phyloP scores from a whole-genome alignment of 2,797 vertebrate genomes.

The Todus mexicanus region DNA sequence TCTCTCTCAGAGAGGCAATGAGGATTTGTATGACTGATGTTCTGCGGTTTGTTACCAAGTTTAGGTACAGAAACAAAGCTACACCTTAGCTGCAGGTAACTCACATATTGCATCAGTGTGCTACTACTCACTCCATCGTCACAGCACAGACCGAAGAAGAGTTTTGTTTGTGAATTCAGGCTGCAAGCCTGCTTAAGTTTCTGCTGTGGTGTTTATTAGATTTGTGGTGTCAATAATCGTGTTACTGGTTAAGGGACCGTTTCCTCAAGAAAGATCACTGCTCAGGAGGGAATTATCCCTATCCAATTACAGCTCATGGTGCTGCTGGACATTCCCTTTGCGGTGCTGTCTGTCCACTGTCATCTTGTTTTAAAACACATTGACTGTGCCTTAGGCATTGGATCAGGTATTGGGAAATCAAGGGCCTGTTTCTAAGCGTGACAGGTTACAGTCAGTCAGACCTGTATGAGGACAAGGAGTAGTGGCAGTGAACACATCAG shows the following conservation, averaged over 20 bases:
- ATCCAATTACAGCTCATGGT: constrained; percentile 4
- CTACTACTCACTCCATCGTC: not conserved
- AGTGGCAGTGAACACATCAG: not conserved
- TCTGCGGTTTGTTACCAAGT: not conserved
- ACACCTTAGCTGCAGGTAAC: not conserved
- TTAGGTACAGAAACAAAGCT: not conserved
- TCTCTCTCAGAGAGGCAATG: not conserved
- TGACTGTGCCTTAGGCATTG: not conserved
- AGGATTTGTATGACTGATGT: not conserved
- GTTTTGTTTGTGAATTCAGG: not conserved
- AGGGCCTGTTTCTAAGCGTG: not conserved
- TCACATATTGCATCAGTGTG: not conserved
- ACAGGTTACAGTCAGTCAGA: not conserved
- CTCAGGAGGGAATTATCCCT: not conserved
- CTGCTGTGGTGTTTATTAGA: not conserved
- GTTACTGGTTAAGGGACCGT: constrained; percentile 7
- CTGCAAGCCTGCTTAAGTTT: not conserved
- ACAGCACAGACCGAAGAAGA: not conserved
- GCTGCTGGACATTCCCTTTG: not conserved
- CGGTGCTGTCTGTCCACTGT: not conserved
- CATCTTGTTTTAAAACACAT: not conserved
- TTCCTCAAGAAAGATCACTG: not conserved
- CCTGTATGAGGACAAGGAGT: accelerated
- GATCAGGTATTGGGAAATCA: not conserved
- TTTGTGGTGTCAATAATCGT: not conserved